Conservation (phyloP, 53 echinoderm and acorn worm species). For the Arbacia lixula region DNA sequence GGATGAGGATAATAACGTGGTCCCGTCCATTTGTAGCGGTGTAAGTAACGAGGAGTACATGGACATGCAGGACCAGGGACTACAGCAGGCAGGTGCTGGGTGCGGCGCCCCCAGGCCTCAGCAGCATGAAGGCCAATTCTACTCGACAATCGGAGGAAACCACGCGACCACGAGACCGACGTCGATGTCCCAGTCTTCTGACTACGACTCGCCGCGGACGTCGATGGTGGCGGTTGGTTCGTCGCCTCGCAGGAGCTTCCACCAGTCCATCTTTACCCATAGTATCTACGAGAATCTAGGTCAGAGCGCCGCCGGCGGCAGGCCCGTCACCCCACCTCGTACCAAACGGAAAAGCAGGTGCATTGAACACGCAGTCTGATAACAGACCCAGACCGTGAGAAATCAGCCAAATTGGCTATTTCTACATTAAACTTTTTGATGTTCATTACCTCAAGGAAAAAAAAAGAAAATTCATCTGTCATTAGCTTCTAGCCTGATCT, state of each 20-base stretch:
- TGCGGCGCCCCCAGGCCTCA: no score
- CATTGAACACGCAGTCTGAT: slow-evolving; percentile 12
- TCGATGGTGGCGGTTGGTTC: background rate
- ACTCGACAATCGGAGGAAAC: slow-evolving; percentile 18
- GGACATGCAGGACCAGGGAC: slow-evolving; percentile 24
- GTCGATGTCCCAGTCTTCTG: background rate
- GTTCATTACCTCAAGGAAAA: no score
- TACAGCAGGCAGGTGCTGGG: no score
- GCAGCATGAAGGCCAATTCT: slow-evolving; percentile 32
- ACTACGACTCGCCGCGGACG: slow-evolving; percentile 20
- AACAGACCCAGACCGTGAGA: no score
- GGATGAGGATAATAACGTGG: background rate
- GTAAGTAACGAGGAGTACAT: slow-evolving; percentile 51
- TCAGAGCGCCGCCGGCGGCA: no score
- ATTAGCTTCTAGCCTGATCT: no score
- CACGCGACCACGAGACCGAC: background rate
- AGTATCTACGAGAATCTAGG: slow-evolving; percentile 33
- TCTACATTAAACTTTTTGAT: no score
- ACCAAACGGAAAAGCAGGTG: slow-evolving; percentile 6
- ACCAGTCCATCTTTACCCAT: background rate
- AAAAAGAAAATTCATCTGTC: no score
- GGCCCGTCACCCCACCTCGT: slow-evolving; percentile 34
- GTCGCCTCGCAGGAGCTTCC: background rate
- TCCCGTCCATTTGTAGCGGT: slow-evolving; percentile 17
- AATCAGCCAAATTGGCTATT: no score